Evolutionary conservation across 2,113 vertebrate genomes (phyloP).

Genomic region (Monarcha castaneiventris): DNA sequence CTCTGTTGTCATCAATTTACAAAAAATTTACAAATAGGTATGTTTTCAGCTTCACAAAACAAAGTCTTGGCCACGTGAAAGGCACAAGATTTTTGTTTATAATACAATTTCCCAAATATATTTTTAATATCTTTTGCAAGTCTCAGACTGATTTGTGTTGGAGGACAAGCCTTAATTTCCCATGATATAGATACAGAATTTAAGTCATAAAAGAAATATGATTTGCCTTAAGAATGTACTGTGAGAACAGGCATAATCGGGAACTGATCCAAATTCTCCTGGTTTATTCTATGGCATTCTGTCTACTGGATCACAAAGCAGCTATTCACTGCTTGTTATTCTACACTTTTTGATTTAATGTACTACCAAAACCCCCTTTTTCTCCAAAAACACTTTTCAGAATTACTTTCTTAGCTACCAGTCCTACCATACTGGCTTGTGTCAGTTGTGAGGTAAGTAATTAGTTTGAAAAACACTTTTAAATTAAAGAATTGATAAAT

Average conservation of each 20-base stretch:
- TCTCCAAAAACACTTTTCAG: neutral
- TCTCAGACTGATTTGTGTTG: neutral
- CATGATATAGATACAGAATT: neutral
- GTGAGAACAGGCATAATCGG: neutral
- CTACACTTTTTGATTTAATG: neutral
- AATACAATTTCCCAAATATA: neutral
- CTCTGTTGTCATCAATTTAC: neutral
- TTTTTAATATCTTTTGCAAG: neutral
- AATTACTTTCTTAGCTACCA: neutral
- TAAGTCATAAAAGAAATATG: neutral
- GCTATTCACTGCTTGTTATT: neutral
- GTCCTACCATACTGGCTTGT: neutral
- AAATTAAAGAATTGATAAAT: neutral
- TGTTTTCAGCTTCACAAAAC: neutral
- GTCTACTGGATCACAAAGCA: constrained; percentile 1
- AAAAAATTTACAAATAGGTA: neutral
- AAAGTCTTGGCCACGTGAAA: neutral
- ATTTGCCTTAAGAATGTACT: neutral
- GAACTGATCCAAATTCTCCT: neutral
- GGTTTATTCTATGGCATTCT: neutral
- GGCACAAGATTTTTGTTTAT: neutral
- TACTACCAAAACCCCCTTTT: neutral
- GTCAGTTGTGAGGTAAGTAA: neutral
- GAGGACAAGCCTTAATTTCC: neutral
- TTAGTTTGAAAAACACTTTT: neutral